Conservation (phyloP, 1,140 invertebrate genomes). For the Aricia agestis region DNA sequence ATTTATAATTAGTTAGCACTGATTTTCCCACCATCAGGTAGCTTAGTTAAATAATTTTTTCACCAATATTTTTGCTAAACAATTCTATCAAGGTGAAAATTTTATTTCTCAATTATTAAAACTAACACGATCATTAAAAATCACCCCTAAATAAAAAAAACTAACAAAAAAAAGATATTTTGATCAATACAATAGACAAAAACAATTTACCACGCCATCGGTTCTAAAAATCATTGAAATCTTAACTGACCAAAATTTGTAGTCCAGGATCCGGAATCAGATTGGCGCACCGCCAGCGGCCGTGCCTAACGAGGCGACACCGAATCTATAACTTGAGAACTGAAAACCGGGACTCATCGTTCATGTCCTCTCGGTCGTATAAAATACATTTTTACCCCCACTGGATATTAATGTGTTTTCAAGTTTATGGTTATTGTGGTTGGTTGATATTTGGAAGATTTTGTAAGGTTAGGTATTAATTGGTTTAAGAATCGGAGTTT, state of each 20-base stretch:
- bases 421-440: neutral
- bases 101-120: too few species aligned
- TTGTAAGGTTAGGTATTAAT: too few species aligned
- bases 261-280: slow-evolving; percentile 16
- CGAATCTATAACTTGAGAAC: slow-evolving; percentile 23
- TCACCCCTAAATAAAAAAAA: too few species aligned
- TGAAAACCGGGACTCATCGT: slow-evolving; percentile 18
- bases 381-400: slow-evolving; percentile 4
- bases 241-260: slow-evolving; percentile 19
- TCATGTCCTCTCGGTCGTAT: slow-evolving; percentile 1
- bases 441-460: neutral
- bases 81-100: too few species aligned
- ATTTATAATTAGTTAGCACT: too few species aligned
- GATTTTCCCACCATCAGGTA: too few species aligned
- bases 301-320: slow-evolving; percentile 18
- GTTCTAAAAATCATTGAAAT: slow-evolving; percentile 15
- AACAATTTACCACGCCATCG: neutral
- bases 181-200: too few species aligned
- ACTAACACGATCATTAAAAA: too few species aligned
- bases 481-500: too few species aligned
- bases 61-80: too few species aligned
- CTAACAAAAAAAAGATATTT: too few species aligned
- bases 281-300: slow-evolving; percentile 17
- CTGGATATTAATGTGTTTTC: neutral
- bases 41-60: too few species aligned